Evolutionary conservation across 2,797 vertebrate species (phyloP), one percentile per base, ranked within the genome.

Genomic region (Sebastolobus alascanus): DNA sequence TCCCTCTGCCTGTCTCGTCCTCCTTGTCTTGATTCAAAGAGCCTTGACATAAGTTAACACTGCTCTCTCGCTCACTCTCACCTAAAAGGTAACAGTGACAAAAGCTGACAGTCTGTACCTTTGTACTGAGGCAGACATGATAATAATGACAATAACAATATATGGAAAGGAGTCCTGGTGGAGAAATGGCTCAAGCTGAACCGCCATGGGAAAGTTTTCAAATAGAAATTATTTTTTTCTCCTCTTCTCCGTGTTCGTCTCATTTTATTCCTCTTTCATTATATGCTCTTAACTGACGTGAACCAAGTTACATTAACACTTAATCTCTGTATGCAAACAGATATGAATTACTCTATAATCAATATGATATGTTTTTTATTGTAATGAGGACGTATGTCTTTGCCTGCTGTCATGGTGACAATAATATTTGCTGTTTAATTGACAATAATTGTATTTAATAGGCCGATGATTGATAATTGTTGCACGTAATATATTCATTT

Each of bases 1-100:
- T 89, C 79, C 79, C 82, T 90, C 87, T 70, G 63, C 38, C 86
- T 74, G 87, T 80, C 77, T 82, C 80, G 1, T 70, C 89, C 85
- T 89, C 85, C 83, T 87, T 84, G 88, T 90, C 89, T 90, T 84
- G 84, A 95, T 90, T 94, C 90, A 92, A 83, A 88, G 82, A 93
- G 85, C 87, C 88, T 90, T 84, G 83, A 94, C 92, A 94, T 80
- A 86, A 78, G 90, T 92, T 91, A 90, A 85, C 82, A 83, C 75
- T 73, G 58, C 77, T 88, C 75, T 80, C 70, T 40, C 61, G n/a
- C 73, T 87, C 83, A 10, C 54, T 59, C 76, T 68, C 76, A 82
- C 72, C 69, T 79, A 65, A 89, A 83, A 91, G 75, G 68, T 85
- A 50, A 31, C 59, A 69, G 74, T 35, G 61, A 87, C 67, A 80